Base-by-base conservation (phyloP, 1,140 invertebrate genomes). In the Portunus trituberculatus region DNA sequence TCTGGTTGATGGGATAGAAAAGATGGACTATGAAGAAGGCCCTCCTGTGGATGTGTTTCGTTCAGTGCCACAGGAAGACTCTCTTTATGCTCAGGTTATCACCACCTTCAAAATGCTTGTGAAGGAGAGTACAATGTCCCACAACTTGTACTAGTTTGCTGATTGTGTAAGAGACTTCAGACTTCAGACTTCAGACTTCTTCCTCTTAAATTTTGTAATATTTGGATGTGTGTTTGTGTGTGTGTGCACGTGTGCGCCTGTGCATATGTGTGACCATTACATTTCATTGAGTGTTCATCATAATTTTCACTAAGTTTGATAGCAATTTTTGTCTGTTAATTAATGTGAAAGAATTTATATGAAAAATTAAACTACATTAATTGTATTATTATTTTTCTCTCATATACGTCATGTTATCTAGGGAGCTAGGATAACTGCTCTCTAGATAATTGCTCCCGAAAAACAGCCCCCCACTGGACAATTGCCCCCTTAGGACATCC, bases 81-180 rank as follows among this genome's bases (percentile, higher is more conserved):
- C 39, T 52, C 93, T 94, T n/a, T 94, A 91, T 29, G 93, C 93
- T 31, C 52, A 48, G 14, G 83, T 94, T 31, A 94, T 94, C 39
- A n/a, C n/a, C n/a, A 83, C 93, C 67, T 91, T 94, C 39, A 89
- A 31, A 59, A 90, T 76, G 88, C 31, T 94, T 32, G 88, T 94
- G 4, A 76, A 46, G n/a, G 88, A 90, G 32, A 94, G 93, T 31
- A 91, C 93, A 76, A 94, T 94, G 93, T 91, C 93, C n/a, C 93
- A 94, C 45, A 91, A 94, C 83, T 28, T 94, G 0, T 94, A 94
- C 29, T 94, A 93, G 83, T 20, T 59, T 67, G 12, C 4, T 20
- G 16, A 28, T 59, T 76, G 67, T 76, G 67, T 76, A 25, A 25
- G 20, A n/a, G 67, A n/a, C n/a, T n/a, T n/a, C n/a, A 76, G 20